Evolutionary conservation across 2,113 vertebrate genomes (phyloP).

Genomic region (Hippocampus barbouri): DNA sequence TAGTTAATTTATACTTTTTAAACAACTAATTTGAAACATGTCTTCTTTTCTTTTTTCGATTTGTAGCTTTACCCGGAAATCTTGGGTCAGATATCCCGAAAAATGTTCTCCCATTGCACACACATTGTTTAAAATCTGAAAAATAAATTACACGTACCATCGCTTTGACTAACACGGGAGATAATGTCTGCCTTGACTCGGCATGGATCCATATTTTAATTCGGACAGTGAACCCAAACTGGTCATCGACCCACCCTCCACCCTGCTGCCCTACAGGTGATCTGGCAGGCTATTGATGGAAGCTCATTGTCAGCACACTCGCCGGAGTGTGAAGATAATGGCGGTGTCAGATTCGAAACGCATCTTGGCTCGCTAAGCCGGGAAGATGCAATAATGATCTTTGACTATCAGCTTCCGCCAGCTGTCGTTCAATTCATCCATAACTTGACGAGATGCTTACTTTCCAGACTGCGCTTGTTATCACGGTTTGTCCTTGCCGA

Average conservation of each 20-base stretch:
- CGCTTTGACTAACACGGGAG: background rate
- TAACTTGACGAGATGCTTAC: background rate
- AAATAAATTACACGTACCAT: too few species aligned
- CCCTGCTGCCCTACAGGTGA: background rate
- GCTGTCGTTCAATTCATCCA: background rate
- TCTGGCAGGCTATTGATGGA: constrained; percentile 27
- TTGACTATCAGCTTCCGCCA: constrained; percentile 24
- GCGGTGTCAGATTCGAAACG: constrained; percentile 29
- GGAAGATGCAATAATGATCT: constrained; percentile 21
- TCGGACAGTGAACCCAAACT: too few species aligned
- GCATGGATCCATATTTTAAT: too few species aligned
- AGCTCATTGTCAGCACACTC: constrained; percentile 20
- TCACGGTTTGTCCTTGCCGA: background rate
- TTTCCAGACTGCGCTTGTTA: constrained; percentile 12
- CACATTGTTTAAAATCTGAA: too few species aligned
- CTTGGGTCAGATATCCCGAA: background rate
- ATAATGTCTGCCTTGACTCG: background rate
- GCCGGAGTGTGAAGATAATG: constrained; percentile 21
- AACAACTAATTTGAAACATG: background rate
- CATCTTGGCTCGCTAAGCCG: constrained; percentile 9
- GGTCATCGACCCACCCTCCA: too few species aligned
- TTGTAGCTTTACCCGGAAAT: background rate
- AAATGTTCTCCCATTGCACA: background rate
- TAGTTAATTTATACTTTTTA: background rate
- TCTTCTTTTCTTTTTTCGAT: too few species aligned